A percentile compares a stretch with the other conserved stretches of the same genome.
Evolutionary conservation across 2,888 invertebrate genomes (phyloP).

Genomic region (Drosophila maculinotata): DNA sequence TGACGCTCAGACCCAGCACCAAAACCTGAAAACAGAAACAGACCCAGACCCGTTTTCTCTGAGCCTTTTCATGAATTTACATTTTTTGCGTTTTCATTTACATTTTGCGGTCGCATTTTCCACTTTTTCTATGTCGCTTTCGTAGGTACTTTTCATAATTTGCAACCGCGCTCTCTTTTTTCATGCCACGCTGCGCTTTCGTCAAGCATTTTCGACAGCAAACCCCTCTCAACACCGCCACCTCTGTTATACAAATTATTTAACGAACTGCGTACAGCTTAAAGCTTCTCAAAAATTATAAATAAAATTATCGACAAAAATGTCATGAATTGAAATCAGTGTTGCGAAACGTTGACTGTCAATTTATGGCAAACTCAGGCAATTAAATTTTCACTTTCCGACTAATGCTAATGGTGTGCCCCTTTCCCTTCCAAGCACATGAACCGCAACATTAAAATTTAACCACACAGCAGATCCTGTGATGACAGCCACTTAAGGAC

Average conservation of each 20-base stretch:
- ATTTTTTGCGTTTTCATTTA: slow-evolving; percentile 66
- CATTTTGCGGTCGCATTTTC: slow-evolving; percentile 56
- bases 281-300: slow-evolving; percentile 17
- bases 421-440: slow-evolving; percentile 14
- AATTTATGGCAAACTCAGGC: slow-evolving; percentile 55
- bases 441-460: slow-evolving; percentile 69
- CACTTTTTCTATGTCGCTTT: slow-evolving; percentile 46
- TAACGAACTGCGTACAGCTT: slow-evolving; percentile 47
- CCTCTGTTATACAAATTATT: slow-evolving; percentile 30
- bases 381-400: slow-evolving; percentile 72
- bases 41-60: slow-evolving; percentile 54
- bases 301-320: slow-evolving; percentile 18
- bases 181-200: slow-evolving; percentile 63
- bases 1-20: slow-evolving; percentile 27
- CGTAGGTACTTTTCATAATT: slow-evolving; percentile 69
- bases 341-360: slow-evolving; percentile 32
- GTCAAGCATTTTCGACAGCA: slow-evolving; percentile 40
- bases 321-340: slow-evolving; percentile 12
- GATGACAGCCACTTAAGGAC: slow-evolving; percentile 54
- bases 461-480: slow-evolving; percentile 49
- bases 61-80: slow-evolving; percentile 70
- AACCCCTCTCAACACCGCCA: background rate
- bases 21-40: slow-evolving; percentile 11
- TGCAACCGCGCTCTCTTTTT: slow-evolving; percentile 45
- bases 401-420: slow-evolving; percentile 37